Base-by-base conservation (phyloP, 1,140 invertebrate species). In the Atta colombica region DNA sequence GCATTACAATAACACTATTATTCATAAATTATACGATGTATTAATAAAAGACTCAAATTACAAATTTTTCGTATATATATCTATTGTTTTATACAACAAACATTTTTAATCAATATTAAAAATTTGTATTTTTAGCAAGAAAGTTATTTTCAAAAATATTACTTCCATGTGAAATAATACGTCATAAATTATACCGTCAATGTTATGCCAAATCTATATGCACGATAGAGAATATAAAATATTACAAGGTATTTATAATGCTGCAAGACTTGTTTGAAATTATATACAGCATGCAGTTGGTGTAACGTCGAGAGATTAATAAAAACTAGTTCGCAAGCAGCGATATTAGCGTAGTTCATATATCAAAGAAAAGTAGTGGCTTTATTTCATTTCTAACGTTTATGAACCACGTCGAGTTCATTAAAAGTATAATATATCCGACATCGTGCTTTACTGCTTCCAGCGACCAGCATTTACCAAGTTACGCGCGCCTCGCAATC, bases 371-470 rank as follows among this genome's bases (percentile, higher is more conserved):
- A 84, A 74, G 69, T 84, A 84, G 69, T 84, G 39, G 80, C 80
- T 74, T 61, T 84, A 74, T 84, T 84, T 84, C 80, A 84, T 84
- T 84, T 49, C 80, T 74, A 84, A 84, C 80, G 69, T 84, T 84
- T 84, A 84, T 74, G 80, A 84, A 84, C 69, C 55, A 84, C 68
- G 80, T 84, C 69, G 69, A 84, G 80, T 61, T 84, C 71, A 84
- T 84, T 84, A 84, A 84, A 84, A 74, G 69, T 84, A 74, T 74
- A 84, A 84, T 84, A 84, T 74, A 74, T 61, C 69, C 80, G 39
- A 58, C 80, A 84, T 84, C 69, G 39, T 84, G 58, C 55, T 84
- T 84, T 84, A 84, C 69, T 61, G 45, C 80, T 84, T 61, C 80
- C 69, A 63, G 68, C 68, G 80, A 72, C 80, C 68, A 31, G 69